Conservation (phyloP, 1,140 invertebrate species). For the Drosophila novamexicana region DNA sequence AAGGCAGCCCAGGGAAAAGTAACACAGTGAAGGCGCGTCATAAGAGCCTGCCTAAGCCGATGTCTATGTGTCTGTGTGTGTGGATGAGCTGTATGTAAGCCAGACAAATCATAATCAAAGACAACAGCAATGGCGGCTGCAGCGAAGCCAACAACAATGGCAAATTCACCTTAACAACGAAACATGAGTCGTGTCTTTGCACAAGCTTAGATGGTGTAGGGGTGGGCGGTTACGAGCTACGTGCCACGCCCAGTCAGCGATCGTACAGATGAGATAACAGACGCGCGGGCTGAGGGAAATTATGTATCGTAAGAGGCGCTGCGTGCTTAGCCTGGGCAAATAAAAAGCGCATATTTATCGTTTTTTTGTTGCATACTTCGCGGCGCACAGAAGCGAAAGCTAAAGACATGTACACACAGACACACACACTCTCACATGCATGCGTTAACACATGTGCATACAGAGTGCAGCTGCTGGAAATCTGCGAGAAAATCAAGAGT, state of each 20-base stretch:
- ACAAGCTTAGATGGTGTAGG: not conserved
- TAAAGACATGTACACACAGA: constrained; percentile 17
- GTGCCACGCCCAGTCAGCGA: constrained; percentile 36
- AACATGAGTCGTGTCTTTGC: constrained; percentile 31
- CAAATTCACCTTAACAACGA: constrained; percentile 68
- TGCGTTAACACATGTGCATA: constrained; percentile 14
- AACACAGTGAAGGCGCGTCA: constrained; percentile 46
- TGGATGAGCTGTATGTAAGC: constrained; percentile 51
- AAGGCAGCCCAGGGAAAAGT: constrained; percentile 60
- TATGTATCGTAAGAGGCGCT: constrained; percentile 17
- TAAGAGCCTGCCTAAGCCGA: constrained; percentile 68
- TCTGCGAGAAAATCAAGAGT: constrained; percentile 9
- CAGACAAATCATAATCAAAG: constrained; percentile 82
- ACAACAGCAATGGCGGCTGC: constrained; percentile 52
- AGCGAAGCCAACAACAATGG: constrained; percentile 29
- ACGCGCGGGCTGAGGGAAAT: constrained; percentile 1
- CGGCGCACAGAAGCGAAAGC: constrained; percentile 40
- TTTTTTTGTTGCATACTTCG: constrained; percentile 70
- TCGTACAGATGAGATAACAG: constrained; percentile 43
- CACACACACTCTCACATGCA: not conserved
- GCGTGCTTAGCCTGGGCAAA: constrained; percentile 42
- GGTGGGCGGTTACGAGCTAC: not conserved
- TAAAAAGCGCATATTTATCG: constrained; percentile 67
- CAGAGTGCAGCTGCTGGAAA: constrained; percentile 4
- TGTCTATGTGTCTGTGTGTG: not conserved